These are phyloP conservation scores for Caenorhabditis becei DNA, from an alignment of 2,888 invertebrate species.

Conservation along the genomic window DNA sequence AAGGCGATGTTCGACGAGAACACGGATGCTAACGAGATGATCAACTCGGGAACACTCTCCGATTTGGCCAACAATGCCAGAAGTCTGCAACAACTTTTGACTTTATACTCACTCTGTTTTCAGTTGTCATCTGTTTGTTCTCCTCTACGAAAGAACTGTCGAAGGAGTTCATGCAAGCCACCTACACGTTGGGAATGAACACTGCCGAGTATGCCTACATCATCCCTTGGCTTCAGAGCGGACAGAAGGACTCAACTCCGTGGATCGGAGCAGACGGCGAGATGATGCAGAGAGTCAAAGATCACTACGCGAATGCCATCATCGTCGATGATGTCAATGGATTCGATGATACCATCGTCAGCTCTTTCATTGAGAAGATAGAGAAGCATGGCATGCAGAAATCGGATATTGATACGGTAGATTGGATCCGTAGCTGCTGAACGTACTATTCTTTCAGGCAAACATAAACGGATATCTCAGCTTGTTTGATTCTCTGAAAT, in stretches of 20 bases:
- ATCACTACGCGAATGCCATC: slow-evolving; percentile 78
- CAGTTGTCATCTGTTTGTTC: slow-evolving; percentile 79
- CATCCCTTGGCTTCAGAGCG: slow-evolving; percentile 78
- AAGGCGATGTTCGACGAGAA: slow-evolving; percentile 79
- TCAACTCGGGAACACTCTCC: slow-evolving; percentile 71
- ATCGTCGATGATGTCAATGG: slow-evolving; percentile 81
- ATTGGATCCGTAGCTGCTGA: background rate
- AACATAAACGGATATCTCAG: slow-evolving; percentile 81
- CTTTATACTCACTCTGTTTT: slow-evolving; percentile 33
- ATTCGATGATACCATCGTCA: slow-evolving; percentile 77
- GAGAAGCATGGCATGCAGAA: slow-evolving; percentile 76
- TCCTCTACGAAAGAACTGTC: slow-evolving; percentile 79
- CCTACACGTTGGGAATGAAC: slow-evolving; percentile 69
- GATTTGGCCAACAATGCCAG: slow-evolving; percentile 77
- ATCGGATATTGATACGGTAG: slow-evolving; percentile 75
- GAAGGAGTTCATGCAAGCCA: slow-evolving; percentile 80
- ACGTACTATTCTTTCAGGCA: slow-evolving; percentile 65
- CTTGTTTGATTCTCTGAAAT: slow-evolving; percentile 78
- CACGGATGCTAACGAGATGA: slow-evolving; percentile 74
- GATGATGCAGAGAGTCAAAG: slow-evolving; percentile 77
- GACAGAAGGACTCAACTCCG: slow-evolving; percentile 70
- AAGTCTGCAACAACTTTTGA: no score
- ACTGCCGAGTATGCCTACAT: slow-evolving; percentile 78
- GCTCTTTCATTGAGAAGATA: slow-evolving; percentile 75
- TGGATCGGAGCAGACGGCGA: slow-evolving; percentile 79